Conservation (phyloP, 1,140 invertebrate genomes). For the Lethocerus indicus region DNA sequence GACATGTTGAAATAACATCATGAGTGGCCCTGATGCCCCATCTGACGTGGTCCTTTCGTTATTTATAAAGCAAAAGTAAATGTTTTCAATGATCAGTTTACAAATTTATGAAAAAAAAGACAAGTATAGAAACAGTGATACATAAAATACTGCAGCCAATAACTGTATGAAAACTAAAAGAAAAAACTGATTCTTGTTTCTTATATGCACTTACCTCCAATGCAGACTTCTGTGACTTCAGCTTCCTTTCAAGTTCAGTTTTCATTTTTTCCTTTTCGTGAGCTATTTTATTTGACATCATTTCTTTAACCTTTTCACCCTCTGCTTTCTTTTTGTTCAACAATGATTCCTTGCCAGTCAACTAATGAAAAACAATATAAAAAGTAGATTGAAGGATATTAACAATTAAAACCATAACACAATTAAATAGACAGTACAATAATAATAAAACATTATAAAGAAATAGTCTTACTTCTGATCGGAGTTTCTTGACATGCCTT, state of each 20-base stretch:
- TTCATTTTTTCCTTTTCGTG: conserved; percentile 49
- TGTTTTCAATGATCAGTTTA: too few species aligned
- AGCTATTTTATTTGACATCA: conserved; percentile 48
- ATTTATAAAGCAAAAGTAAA: too few species aligned
- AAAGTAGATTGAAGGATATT: not conserved
- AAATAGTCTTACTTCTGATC: conserved; percentile 25
- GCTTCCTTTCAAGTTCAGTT: conserved; percentile 40
- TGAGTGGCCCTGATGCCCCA: too few species aligned
- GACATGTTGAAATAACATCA: too few species aligned
- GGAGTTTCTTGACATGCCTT: conserved; percentile 26
- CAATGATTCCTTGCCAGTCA: conserved; percentile 48
- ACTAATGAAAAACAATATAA: conserved; percentile 3
- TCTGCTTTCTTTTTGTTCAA: conserved; percentile 54
- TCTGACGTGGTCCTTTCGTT: too few species aligned
- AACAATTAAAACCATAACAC: not conserved
- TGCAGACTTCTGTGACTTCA: conserved; percentile 45
- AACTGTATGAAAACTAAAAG: not conserved
- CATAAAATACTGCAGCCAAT: too few species aligned
- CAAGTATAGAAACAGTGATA: too few species aligned
- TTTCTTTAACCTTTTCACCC: conserved; percentile 55
- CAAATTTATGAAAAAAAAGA: too few species aligned
- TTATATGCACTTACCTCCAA: conserved; percentile 28
- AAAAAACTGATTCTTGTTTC: conserved; percentile 19
- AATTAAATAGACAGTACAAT: not conserved
- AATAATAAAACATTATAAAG: not conserved